Conservation (phyloP, 2,113 vertebrate genomes). For the Prunella himalayana region DNA sequence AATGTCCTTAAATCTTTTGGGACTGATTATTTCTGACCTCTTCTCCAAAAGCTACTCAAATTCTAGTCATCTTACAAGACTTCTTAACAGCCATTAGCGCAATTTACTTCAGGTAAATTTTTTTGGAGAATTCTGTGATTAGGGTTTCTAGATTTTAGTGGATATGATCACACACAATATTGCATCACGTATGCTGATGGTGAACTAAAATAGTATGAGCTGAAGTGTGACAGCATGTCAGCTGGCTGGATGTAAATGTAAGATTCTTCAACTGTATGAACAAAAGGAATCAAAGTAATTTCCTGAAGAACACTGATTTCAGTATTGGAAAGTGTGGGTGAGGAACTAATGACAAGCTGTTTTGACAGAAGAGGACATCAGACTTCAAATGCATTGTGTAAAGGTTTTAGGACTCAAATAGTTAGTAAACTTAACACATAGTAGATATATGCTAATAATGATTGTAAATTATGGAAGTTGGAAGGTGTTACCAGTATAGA, state of each 20-base stretch:
- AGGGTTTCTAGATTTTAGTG: background rate
- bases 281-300: background rate
- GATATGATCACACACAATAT: background rate
- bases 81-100: background rate
- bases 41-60: background rate
- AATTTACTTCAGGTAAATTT: background rate
- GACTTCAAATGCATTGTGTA: background rate
- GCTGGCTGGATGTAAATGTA: background rate
- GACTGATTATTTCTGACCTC: background rate
- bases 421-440: background rate
- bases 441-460: background rate
- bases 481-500: background rate
- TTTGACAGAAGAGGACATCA: background rate
- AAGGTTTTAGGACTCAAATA: background rate
- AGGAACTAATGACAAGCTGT: background rate
- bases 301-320: background rate
- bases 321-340: background rate
- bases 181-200: background rate
- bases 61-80: background rate
- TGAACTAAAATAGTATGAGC: background rate
- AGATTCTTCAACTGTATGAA: background rate
- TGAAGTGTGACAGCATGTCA: background rate
- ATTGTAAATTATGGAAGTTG: background rate
- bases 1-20: background rate
- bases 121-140: background rate